Conservation (phyloP, 1,140 invertebrate genomes). For the Hylyphantes graminicola region DNA sequence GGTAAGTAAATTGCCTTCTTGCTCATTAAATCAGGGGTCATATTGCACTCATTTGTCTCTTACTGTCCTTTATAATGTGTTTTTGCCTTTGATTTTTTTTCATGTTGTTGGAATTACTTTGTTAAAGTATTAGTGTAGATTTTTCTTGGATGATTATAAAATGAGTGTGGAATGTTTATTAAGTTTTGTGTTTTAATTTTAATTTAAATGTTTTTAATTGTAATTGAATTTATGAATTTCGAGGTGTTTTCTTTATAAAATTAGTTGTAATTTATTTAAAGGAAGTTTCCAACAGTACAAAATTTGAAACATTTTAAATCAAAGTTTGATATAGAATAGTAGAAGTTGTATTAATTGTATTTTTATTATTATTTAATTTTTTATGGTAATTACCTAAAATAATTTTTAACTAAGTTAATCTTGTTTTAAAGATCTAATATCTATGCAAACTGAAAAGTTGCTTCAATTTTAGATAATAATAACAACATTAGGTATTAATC, state of each 20-base stretch:
- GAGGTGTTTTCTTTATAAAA: too few relatives aligned
- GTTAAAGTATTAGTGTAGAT: too few relatives aligned
- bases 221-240: too few relatives aligned
- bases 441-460: background rate
- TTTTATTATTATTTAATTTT: background rate
- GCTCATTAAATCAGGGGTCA: background rate
- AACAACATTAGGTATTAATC: background rate
- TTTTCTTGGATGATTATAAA: too few relatives aligned
- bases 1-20: conserved; percentile 73
- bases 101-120: background rate
- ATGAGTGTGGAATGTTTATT: too few relatives aligned
- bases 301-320: background rate
- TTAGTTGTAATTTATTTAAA: too few relatives aligned
- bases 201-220: too few relatives aligned
- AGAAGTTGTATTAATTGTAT: background rate
- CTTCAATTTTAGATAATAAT: background rate
- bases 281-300: background rate
- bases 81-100: background rate
- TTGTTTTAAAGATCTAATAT: background rate
- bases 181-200: too few relatives aligned
- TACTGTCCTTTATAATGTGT: background rate
- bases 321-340: background rate
- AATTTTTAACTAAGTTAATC: background rate
- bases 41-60: background rate
- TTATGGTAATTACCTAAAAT: background rate